Evolutionary conservation across 1,140 invertebrate genomes (phyloP), one percentile per base, ranked within the genome.

Genomic region (Plectrocnemia conspersa): DNA sequence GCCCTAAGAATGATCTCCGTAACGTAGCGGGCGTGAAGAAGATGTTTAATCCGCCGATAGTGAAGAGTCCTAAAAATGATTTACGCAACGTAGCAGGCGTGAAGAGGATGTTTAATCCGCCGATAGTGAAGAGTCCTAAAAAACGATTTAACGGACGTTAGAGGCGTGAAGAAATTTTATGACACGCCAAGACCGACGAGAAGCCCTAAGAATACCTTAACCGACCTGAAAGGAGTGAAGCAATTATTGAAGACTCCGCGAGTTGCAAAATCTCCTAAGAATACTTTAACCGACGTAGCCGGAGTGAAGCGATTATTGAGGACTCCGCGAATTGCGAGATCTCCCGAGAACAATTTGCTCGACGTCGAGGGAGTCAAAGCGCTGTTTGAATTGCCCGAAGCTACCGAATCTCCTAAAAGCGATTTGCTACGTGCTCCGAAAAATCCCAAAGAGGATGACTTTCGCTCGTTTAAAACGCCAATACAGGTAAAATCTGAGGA

Each of bases 1-100:
- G 64, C 0, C 74, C 73, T 0, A 66, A 63, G 29, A 71, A 78
- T 58, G 74, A 77, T 59, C 57, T 77, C 18, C 59, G 62, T 2
- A 59, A 68, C 18, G 65, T 75, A 0, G 56, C 62, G 11, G 72
- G 69, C 13, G 65, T 77, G 0, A 71, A 67, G 54, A 35, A 61
- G 10, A 66, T 75, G 45, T 64, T 56, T 41, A 44, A 59, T 2
- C 41, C 55, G 15, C 61, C 48, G 13, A 63, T 60, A 23, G 13
- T 27, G 4, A 63, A 58, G 25, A 61, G 61, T 1, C 69, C 68
- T 0, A 66, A 63, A 56, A 71, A 72, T 45, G 66, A 68, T 36
- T 60, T 74, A 35, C 66, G 61, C 7, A 65, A 74, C 42, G 64
- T 66, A 13, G 41, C 24, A 27, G 62, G 65, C 11, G 52, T 69